Evolutionary conservation across 2,888 invertebrate species (phyloP).

Genomic region (Lasioglossum lativentre): DNA sequence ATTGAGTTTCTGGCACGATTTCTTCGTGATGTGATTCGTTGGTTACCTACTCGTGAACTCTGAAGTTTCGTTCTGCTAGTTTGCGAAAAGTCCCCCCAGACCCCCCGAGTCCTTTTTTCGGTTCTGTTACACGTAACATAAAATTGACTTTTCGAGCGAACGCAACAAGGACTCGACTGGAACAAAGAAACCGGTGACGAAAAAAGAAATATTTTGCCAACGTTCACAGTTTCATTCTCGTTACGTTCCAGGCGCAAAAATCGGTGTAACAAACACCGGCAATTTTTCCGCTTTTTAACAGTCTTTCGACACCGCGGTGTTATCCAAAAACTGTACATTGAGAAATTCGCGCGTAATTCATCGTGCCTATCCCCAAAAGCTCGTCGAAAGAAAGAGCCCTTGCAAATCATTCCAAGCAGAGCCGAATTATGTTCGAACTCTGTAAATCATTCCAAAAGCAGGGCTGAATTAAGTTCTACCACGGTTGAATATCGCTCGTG

Average conservation of each 20-base stretch:
- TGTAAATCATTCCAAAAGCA: not conserved
- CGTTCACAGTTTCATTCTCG: not conserved
- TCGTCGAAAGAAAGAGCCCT: conserved; percentile 5
- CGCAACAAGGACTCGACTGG: not conserved
- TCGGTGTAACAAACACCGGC: not conserved
- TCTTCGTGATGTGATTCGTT: conserved; percentile 23
- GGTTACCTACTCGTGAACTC: not conserved
- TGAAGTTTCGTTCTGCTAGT: not conserved
- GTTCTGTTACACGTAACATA: not conserved
- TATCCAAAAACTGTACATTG: not conserved
- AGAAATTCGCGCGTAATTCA: not conserved
- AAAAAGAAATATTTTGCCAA: not conserved
- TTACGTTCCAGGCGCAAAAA: not conserved
- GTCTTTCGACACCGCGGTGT: not conserved
- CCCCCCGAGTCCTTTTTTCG: not conserved
- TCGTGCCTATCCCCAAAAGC: not conserved
- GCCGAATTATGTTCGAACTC: conserved; percentile 4
- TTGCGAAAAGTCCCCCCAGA: not conserved
- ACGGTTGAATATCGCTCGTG: conserved; percentile 13
- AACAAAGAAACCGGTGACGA: not conserved
- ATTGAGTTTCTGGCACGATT: conserved; percentile 10
- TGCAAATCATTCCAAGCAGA: not conserved
- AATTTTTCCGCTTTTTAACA: not conserved
- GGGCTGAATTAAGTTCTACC: conserved; percentile 11
- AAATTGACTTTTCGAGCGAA: not conserved